Evolutionary conservation across 2,888 invertebrate species (phyloP).

Genomic region (Ypsolopha scabrella): DNA sequence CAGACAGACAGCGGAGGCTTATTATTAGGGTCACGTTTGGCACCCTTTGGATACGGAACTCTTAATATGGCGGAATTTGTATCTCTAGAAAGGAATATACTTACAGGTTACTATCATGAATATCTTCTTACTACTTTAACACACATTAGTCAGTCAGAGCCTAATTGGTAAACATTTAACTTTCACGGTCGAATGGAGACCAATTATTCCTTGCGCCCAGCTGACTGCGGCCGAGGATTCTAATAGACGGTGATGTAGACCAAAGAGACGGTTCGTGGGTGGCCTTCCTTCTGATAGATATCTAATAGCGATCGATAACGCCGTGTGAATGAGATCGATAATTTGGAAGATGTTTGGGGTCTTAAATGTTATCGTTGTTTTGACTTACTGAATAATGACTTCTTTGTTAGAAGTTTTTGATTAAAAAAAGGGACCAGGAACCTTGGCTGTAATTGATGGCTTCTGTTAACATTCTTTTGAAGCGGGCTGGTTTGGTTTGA

Average conservation of each 20-base stretch:
- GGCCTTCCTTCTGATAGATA: background rate
- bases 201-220: constrained; percentile 29
- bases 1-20: no score
- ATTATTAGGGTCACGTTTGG: no score
- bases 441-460: background rate
- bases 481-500: no score
- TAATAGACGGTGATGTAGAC: background rate
- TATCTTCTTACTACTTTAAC: no score
- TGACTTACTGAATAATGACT: background rate
- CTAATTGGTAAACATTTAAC: constrained; percentile 6
- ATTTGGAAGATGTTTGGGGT: background rate
- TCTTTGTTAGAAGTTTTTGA: background rate
- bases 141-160: background rate
- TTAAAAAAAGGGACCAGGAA: background rate
- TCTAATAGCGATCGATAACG: background rate
- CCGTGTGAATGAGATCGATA: background rate
- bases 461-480: background rate
- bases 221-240: constrained; percentile 9
- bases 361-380: background rate
- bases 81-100: background rate
- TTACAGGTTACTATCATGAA: background rate
- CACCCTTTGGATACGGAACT: no score
- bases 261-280: constrained; percentile 26
- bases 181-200: constrained; percentile 24
- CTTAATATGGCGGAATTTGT: background rate